Conservation (phyloP, 1,140 invertebrate genomes). For the Drosophila auraria region DNA sequence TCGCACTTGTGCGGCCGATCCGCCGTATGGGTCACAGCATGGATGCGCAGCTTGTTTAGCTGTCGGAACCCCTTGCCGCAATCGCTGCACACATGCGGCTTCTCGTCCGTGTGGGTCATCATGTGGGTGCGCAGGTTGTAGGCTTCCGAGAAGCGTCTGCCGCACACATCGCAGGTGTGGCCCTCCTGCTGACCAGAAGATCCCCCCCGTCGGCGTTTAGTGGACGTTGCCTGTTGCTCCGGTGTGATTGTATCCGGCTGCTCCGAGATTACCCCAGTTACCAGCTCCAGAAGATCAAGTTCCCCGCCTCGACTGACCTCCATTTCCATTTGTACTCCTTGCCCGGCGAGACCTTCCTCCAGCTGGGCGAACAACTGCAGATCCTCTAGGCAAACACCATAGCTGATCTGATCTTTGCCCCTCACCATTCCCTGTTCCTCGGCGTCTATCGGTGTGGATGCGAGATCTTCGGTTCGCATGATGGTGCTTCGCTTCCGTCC, state of each 20-base stretch:
- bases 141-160: conserved; percentile 57
- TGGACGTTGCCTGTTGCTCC: neutral
- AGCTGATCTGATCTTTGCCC: conserved; percentile 17
- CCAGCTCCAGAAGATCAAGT: conserved; percentile 34
- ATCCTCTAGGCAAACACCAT: conserved; percentile 56
- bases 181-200: neutral
- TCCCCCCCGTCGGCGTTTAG: neutral
- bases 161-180: conserved; percentile 56
- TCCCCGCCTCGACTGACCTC: conserved; percentile 1
- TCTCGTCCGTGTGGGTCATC: conserved; percentile 77
- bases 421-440: conserved; percentile 7
- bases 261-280: conserved; percentile 19
- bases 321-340: conserved; percentile 8
- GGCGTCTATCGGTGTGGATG: neutral
- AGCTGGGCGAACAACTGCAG: conserved; percentile 57
- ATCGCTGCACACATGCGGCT: conserved; percentile 73
- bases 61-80: conserved; percentile 78
- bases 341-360: conserved; percentile 7
- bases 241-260: neutral
- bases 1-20: conserved; percentile 86
- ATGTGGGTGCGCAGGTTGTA: conserved; percentile 75
- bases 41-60: conserved; percentile 83
- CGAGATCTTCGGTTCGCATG: conserved; percentile 1
- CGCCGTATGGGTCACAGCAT: conserved; percentile 86
- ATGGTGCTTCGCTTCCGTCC: neutral